These are phyloP conservation scores for Datnioides undecimradiatus DNA, from an alignment of 2,113 vertebrate species.

Conservation along the genomic window DNA sequence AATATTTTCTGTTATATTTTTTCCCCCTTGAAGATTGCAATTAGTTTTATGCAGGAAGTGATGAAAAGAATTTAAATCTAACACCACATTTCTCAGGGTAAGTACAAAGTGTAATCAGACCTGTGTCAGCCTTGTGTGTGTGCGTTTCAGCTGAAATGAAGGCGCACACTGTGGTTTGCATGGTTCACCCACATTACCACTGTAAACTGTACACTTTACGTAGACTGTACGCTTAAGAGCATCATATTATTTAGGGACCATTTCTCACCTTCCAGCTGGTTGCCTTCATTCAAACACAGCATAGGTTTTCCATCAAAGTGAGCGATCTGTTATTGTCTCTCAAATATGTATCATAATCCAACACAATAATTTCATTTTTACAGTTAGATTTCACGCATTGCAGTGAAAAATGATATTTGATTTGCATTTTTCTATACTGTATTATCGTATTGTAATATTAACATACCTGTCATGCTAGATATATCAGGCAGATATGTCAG, in stretches of 20 bases:
- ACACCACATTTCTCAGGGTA: not conserved
- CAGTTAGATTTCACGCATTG: slow-evolving; percentile 4
- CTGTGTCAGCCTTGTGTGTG: no score
- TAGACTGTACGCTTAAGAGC: not conserved
- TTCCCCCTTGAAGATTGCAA: no score
- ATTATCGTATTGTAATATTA: not conserved
- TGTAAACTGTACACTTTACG: not conserved
- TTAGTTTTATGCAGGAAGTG: not conserved
- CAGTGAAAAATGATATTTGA: slow-evolving; percentile 18
- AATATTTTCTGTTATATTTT: no score
- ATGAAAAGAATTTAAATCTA: not conserved
- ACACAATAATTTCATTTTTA: slow-evolving; percentile 38
- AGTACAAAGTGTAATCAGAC: no score
- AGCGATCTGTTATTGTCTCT: not conserved
- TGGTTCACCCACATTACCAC: not conserved
- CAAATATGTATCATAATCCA: not conserved
- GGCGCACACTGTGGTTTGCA: not conserved
- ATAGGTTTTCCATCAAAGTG: not conserved
- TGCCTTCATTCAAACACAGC: not conserved
- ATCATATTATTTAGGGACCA: not conserved
- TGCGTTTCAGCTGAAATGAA: no score
- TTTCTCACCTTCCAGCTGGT: not conserved
- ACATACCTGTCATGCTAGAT: not conserved
- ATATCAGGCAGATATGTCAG: not conserved
- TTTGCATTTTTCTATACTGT: slow-evolving; percentile 15